A percentile compares a stretch with the other conserved stretches of the same genome.
phyloP scores from a whole-genome alignment of 2,113 vertebrate genomes.

The Rhynchomys soricoides region DNA sequence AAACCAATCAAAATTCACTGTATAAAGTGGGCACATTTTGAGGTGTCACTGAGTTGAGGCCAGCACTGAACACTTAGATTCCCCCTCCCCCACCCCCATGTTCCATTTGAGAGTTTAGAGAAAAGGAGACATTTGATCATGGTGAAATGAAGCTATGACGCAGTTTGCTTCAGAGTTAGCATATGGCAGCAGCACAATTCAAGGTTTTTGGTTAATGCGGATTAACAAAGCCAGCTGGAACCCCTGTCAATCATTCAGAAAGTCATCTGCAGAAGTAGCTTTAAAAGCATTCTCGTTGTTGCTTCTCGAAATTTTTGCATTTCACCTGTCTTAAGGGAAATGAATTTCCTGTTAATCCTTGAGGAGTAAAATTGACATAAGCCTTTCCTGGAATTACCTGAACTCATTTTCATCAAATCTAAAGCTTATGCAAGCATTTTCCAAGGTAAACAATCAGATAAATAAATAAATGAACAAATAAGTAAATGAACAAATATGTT shows the following conservation, averaged over 20 bases:
- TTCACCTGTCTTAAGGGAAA: conserved; percentile 10
- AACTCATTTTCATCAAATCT: conserved; percentile 44
- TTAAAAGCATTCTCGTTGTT: background rate
- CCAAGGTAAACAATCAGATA: background rate
- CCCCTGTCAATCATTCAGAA: conserved; percentile 51
- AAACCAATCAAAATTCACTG: conserved; percentile 33
- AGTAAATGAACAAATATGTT: background rate
- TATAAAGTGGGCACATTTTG: background rate
- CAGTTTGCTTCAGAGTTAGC: background rate
- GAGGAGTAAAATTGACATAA: conserved; percentile 9
- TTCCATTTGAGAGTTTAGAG: conserved; percentile 1
- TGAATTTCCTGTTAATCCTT: conserved; percentile 55
- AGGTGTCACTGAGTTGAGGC: background rate
- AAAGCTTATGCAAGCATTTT: conserved; percentile 5
- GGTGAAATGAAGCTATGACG: background rate
- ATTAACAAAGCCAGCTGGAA: conserved; percentile 61
- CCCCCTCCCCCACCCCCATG: background rate
- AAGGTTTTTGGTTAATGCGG: conserved; percentile 54
- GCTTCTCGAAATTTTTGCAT: conserved; percentile 8
- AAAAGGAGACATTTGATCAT: background rate
- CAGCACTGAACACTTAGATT: conserved; percentile 14
- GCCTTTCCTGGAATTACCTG: conserved; percentile 32
- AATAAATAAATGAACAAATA: background rate
- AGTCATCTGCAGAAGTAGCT: conserved; percentile 3
- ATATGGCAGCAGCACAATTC: conserved; percentile 2